Evolutionary conservation across 1,140 invertebrate species (phyloP), one percentile per base, ranked within the genome.

Genomic region (Drepana arcuata): DNA sequence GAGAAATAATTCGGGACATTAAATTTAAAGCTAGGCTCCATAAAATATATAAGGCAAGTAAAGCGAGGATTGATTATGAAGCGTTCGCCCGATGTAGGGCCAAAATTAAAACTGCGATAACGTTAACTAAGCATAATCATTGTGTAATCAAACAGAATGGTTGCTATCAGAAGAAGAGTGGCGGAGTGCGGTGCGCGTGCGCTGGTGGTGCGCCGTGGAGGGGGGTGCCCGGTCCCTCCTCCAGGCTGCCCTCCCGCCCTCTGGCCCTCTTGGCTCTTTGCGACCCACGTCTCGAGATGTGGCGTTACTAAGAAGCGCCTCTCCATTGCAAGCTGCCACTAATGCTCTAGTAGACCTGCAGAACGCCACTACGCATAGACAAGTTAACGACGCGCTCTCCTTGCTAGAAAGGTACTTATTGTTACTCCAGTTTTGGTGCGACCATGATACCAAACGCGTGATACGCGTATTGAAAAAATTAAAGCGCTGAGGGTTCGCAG

Each of bases 321-420:
- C 73, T 32, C 64, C 86, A 0, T 35, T 80, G 16, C 83, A 81
- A 46, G 83, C 73, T 15, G 79, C 82, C 32, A 69, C 84, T 23
- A 78, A 83, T 37, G 80, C 83, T 32, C 48, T 90, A 7, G 67
- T 84, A 9, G 74, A 72, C n/a, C 72, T 90, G 21, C 87, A 90
- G 54, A 89, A 88, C 67, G 88, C 87, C 7, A 88, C 85, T 0
- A 83, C 84, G 0, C 88, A 90, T 42, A 58, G 66, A 15, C 74
- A 81, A 41, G 88, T 89, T 12, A 65, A 56, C 10, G 77, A 84
- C 24, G 79, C 84, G 2, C 41, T 90, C 1, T 70, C 83, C 51
- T 77, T 83, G 24, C 54, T 90, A 7, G 84, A 81, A 34, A 84
- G 86, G 88, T 90, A 79, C 66, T 53, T 70, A 31, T 27, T 25